Evolutionary conservation across 2,888 invertebrate genomes (phyloP).

Genomic region (Polia nebulosa): DNA sequence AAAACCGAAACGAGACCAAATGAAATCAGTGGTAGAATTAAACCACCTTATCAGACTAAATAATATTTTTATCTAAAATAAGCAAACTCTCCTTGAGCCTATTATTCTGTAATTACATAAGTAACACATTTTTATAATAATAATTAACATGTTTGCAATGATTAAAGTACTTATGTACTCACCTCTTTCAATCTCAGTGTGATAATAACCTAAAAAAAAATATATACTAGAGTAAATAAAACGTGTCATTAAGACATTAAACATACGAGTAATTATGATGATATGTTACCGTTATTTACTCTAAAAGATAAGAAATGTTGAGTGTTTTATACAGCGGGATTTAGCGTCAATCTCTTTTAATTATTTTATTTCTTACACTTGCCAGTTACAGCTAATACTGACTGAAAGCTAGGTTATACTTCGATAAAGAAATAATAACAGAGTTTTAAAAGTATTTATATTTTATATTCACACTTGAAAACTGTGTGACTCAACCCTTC

Average conservation of each 20-base stretch:
- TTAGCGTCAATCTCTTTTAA: constrained; percentile 27
- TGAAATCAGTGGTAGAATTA: constrained; percentile 12
- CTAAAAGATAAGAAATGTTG: constrained; percentile 30
- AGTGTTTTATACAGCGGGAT: constrained; percentile 38
- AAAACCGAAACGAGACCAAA: constrained; percentile 5
- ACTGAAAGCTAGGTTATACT: constrained; percentile 1
- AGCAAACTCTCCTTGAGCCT: constrained; percentile 61
- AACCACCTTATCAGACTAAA: constrained; percentile 33
- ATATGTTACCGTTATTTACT: constrained; percentile 30
- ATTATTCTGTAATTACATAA: constrained; percentile 42
- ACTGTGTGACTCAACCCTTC: background rate
- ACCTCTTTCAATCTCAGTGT: constrained; percentile 6
- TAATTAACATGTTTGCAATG: constrained; percentile 33
- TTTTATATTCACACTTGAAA: too few species aligned
- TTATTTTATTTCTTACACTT: constrained; percentile 31
- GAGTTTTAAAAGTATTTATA: background rate
- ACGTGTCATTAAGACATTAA: constrained; percentile 18
- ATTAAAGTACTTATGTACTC: constrained; percentile 26
- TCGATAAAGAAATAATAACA: background rate
- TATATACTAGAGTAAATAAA: constrained; percentile 35
- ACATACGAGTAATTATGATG: constrained; percentile 1
- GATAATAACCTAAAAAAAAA: constrained; percentile 41
- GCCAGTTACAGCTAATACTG: background rate
- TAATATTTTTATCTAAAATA: constrained; percentile 51
- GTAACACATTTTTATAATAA: constrained; percentile 34